These are phyloP conservation scores for Microplitis demolitor DNA, from an alignment of 1,140 invertebrate species.

Conservation along the genomic window DNA sequence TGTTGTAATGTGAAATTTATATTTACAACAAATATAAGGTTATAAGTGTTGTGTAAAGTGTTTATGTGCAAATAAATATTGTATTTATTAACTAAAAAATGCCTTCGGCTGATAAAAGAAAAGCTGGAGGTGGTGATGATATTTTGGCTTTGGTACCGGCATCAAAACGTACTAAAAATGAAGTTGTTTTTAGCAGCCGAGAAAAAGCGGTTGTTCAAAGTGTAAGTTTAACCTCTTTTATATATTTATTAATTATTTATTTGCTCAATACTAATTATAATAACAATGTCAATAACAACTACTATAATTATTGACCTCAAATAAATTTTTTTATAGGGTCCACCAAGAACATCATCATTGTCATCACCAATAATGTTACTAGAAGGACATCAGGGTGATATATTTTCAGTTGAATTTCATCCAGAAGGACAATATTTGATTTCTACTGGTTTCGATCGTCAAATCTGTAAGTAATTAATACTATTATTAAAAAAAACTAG, in stretches of 20 bases:
- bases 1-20: too few relatives aligned
- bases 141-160: slow-evolving; percentile 69
- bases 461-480: slow-evolving; percentile 82
- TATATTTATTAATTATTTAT: slow-evolving; percentile 3
- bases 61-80: too few relatives aligned
- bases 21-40: too few relatives aligned
- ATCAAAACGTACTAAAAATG: slow-evolving; percentile 73
- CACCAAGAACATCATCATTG: slow-evolving; percentile 85
- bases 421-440: slow-evolving; percentile 94
- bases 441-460: slow-evolving; percentile 94
- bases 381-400: slow-evolving; percentile 96
- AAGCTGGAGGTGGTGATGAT: slow-evolving; percentile 65
- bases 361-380: slow-evolving; percentile 95
- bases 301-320: slow-evolving; percentile 28
- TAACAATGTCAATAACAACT: too few relatives aligned
- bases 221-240: slow-evolving; percentile 50
- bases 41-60: too few relatives aligned
- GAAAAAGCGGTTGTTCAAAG: slow-evolving; percentile 72
- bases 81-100: slow-evolving; percentile 36
- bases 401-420: slow-evolving; percentile 93
- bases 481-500: background rate
- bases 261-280: background rate
- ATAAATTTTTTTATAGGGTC: slow-evolving; percentile 57
- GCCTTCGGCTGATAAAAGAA: slow-evolving; percentile 66
- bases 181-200: slow-evolving; percentile 69